Evolutionary conservation across 1,140 invertebrate species (phyloP), one percentile per base, ranked within the genome.

Genomic region (Frieseomelitta varia): DNA sequence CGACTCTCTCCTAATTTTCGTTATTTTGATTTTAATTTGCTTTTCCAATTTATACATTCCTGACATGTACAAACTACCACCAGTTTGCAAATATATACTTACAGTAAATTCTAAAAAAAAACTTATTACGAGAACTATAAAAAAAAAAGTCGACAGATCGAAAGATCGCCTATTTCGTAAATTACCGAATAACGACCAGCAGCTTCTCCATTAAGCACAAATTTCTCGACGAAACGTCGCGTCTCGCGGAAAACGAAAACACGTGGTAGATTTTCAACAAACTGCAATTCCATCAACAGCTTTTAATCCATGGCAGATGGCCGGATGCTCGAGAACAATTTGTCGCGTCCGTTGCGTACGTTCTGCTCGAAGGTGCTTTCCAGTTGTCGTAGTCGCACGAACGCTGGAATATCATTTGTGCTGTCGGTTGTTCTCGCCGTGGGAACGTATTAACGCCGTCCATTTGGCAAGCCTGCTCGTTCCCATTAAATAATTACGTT

Each of bases 321-420:
- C 51, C 53, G 27, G 24, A 24, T 27, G 34, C 72, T 61, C 12
- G 55, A 27, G 47, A 76, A 76, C 74, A 76, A 76, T 61, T 63
- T 34, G 24, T 76, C 34, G 58, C 21, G 19, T 27, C 12, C 24
- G 14, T 21, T 14, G 55, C 21, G 30, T 61, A 61, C 24, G 6
- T 15, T 63, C 30, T 39, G 17, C 47, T 17, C 74, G 21, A 39
- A 27, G 56, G n/a, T n/a, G 71, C 34, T 58, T 75, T 39, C 30
- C 73, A 39, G 6, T 58, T 65, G 61, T 53, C 56, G 30, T 2
- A 14, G n/a, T 65, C 53, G 47, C n/a, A 6, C 2, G 17, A 19
- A 39, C 39, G 63, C 63, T 55, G 21, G 53, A 69, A 12, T 69
- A 80, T 72, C 24, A 72, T 80, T 80, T 71, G 55, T 24, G 34